Percentiles rank a stretch among this genome's conserved stretches.
Evolutionary conservation across 2,797 vertebrate species (phyloP).

Genomic region (Poliocrania exsul): DNA sequence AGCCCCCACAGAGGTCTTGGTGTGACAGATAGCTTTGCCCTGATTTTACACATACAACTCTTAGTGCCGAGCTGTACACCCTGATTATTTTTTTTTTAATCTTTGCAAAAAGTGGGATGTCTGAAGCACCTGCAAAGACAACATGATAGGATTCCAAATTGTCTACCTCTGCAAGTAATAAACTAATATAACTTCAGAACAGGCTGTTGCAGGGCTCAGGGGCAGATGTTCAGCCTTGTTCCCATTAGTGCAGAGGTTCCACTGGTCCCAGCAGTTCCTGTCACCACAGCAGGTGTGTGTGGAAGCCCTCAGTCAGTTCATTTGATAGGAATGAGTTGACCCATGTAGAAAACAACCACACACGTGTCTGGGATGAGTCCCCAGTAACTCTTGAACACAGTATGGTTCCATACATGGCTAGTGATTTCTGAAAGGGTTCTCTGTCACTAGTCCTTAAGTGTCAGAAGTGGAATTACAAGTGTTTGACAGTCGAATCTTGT

Average conservation of each 20-base stretch:
- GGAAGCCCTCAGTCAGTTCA: not conserved
- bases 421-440: not conserved
- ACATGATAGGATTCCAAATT: not conserved
- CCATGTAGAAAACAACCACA: fast-evolving
- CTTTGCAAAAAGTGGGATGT: not conserved
- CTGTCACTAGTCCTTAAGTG: not conserved
- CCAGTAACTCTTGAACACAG: not conserved
- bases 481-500: not conserved
- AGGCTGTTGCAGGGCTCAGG: not conserved
- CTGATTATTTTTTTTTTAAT: not conserved
- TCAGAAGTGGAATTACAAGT: not conserved
- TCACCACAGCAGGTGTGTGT: not conserved
- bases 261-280: not conserved
- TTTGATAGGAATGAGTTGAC: not conserved
- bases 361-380: fast-evolving
- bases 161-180: not conserved
- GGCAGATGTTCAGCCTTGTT: not conserved
- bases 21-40: not conserved
- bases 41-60: not conserved
- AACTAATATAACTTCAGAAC: not conserved
- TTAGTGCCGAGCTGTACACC: not conserved
- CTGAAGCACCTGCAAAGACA: not conserved
- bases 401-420: fast-evolving
- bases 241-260: not conserved
- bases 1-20: not conserved